Base-by-base conservation (phyloP, 2,113 vertebrate species). In the Nettapus auritus region DNA sequence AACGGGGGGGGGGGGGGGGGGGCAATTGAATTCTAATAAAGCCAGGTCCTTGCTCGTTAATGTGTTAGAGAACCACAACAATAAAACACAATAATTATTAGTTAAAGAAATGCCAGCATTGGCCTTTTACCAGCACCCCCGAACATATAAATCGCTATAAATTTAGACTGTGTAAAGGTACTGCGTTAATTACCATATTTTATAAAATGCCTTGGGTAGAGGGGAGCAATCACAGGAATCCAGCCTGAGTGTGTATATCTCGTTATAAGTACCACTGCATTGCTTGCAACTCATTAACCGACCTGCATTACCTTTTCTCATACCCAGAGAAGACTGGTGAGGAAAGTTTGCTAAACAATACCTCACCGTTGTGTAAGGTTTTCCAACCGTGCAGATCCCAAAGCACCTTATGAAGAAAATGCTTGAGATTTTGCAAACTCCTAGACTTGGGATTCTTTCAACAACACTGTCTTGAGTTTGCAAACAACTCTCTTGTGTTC, bases 61-160 rank as follows among this genome's bases (percentile, higher is more conserved):
- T 98, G 96, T 94, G 84, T 96, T 98, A 95, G 96, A 97, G 98
- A 97, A 93, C 97, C 98, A 96, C 97, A 97, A 98, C 97, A 98
- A 98, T 98, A 98, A 98, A 98, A 97, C 96, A 98, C 97, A 97
- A 98, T 98, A 98, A 98, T 98, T 98, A 98, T 97, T 97, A 97
- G 97, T 98, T 98, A 98, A 98, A 98, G 97, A 97, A 98, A 98
- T 98, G 97, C 98, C 98, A 98, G 86, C 93, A 93, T 64, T 98
- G 97, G 98, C 98, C 97, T 98, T 98, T 98, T 97, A 98, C 98
- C 96, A 97, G 95, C 93, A 97, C 94, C 97, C 94, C 85, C 52
- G 91, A 98, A 98, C 96, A 71, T 96, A 97, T 97, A 98, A 97
- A 98, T 98, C 4, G 83, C 96, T 89, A 97, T 97, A 97, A 97